Evolutionary conservation across 2,888 invertebrate species (phyloP).

Genomic region (Anoplius nigerrimus): DNA sequence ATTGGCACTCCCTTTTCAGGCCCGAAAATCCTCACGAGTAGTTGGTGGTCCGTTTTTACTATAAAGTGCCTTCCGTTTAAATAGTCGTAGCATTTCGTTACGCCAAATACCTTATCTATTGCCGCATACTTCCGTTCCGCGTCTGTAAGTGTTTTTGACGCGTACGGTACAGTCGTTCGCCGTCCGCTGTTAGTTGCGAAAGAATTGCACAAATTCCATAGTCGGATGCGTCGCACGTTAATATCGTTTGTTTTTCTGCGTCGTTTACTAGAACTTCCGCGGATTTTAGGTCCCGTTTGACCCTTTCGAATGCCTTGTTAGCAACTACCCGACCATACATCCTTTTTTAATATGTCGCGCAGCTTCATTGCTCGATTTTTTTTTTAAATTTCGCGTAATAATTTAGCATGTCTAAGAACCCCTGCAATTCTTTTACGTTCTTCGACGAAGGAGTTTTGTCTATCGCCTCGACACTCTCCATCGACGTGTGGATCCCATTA

Average conservation of each 20-base stretch:
- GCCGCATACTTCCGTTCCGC: too few relatives aligned
- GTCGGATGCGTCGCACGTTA: constrained; percentile 32
- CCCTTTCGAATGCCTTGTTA: constrained; percentile 11
- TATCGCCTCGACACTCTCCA: constrained; percentile 1
- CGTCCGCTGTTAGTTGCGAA: constrained; percentile 9
- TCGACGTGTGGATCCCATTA: constrained; percentile 30
- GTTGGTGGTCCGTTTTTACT: constrained; percentile 33
- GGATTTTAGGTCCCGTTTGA: constrained; percentile 23
- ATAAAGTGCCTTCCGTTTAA: too few relatives aligned
- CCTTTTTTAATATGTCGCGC: constrained; percentile 11
- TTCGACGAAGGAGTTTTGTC: not conserved
- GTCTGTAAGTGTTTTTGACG: constrained; percentile 27
- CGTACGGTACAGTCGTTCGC: constrained; percentile 22
- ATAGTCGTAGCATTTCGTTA: too few relatives aligned
- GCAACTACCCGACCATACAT: constrained; percentile 14
- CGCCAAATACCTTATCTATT: constrained; percentile 35
- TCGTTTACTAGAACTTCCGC: constrained; percentile 25
- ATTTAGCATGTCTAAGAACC: constrained; percentile 13
- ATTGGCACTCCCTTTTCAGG: constrained; percentile 25
- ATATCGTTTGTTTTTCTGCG: constrained; percentile 15
- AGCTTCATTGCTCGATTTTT: constrained; percentile 13
- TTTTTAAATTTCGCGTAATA: constrained; percentile 30
- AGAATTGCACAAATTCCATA: too few relatives aligned
- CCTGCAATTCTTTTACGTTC: constrained; percentile 12
- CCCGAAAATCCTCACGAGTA: constrained; percentile 30